Evolutionary conservation across 1,140 invertebrate species (phyloP).

Genomic region (Drosophila teissieri): DNA sequence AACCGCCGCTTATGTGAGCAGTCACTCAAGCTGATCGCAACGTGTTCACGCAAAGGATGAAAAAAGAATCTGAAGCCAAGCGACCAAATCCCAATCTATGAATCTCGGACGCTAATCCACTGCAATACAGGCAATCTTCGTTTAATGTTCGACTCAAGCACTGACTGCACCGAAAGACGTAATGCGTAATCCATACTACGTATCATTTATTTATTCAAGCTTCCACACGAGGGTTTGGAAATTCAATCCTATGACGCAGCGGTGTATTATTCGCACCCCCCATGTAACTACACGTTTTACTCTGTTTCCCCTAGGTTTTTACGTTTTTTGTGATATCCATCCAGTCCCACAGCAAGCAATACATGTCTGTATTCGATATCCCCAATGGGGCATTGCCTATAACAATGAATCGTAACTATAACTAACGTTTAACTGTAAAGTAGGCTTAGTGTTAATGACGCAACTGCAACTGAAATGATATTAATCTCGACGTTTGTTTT

Average conservation of each 20-base stretch:
- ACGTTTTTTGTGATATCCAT: conserved; percentile 61
- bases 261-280: background rate
- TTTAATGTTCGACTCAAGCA: conserved; percentile 31
- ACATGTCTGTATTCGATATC: conserved; percentile 33
- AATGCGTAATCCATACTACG: conserved; percentile 31
- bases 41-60: conserved; percentile 3
- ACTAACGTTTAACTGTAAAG: conserved; percentile 32
- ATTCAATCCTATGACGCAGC: conserved; percentile 33
- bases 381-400: conserved; percentile 12
- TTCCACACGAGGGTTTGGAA: conserved; percentile 15
- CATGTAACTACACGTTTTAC: conserved; percentile 31
- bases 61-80: background rate
- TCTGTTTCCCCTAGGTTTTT: conserved; percentile 39
- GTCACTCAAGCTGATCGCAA: conserved; percentile 58
- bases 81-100: conserved; percentile 15
- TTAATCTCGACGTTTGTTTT: conserved; percentile 33
- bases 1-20: conserved; percentile 60
- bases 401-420: conserved; percentile 32
- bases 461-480: conserved; percentile 42
- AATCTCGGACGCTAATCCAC: conserved; percentile 39
- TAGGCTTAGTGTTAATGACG: conserved; percentile 46
- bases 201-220: conserved; percentile 43
- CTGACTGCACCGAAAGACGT: conserved; percentile 27
- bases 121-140: conserved; percentile 37
- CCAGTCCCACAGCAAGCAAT: conserved; percentile 46